phyloP scores from a whole-genome alignment of 2,113 vertebrate species.

The Crotalus viridis region DNA sequence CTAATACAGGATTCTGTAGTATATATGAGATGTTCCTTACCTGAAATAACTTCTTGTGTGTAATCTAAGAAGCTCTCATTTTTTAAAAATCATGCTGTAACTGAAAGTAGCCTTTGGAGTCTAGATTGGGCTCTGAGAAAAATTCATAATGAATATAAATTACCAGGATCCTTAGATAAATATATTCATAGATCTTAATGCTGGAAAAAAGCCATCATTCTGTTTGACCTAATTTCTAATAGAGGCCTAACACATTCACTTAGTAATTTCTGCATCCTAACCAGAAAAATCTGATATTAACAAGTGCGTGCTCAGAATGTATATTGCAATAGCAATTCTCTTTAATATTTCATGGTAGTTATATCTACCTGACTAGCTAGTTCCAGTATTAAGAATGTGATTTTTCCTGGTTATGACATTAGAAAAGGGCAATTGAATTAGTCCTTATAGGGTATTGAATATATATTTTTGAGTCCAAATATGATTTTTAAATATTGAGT shows the following conservation, averaged over 20 bases:
- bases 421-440: constrained; percentile 33
- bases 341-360: neutral
- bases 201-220: constrained; percentile 9
- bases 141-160: constrained; percentile 20
- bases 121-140: neutral
- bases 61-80: neutral
- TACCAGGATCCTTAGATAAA: constrained; percentile 12
- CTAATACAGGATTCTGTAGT: neutral
- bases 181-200: constrained; percentile 18
- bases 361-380: neutral
- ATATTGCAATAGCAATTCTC: constrained; percentile 3
- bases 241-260: constrained; percentile 2
- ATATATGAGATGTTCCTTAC: neutral
- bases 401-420: neutral
- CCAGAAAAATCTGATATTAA: constrained; percentile 12
- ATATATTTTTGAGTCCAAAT: neutral
- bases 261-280: constrained; percentile 27
- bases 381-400: constrained; percentile 5
- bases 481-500: constrained; percentile 1
- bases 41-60: neutral
- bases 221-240: constrained; percentile 9
- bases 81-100: constrained; percentile 2
- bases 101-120: constrained; percentile 5
- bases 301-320: neutral
- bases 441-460: constrained; percentile 8